Base-by-base conservation (phyloP, 2,113 vertebrate genomes). In the Trinectes maculatus region DNA sequence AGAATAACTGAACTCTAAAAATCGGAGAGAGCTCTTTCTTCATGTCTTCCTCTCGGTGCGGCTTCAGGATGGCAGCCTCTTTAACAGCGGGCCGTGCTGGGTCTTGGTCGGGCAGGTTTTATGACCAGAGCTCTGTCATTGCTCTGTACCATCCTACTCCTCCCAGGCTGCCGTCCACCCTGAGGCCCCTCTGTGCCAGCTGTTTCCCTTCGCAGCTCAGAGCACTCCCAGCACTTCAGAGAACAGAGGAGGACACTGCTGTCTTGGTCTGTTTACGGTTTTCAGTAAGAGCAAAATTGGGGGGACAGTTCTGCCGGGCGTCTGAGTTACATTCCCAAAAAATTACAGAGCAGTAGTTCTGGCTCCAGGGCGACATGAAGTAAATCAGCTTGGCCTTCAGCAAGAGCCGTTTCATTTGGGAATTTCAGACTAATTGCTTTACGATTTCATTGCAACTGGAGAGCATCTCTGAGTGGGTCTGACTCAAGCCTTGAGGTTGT, bases 31-130 rank as follows among this genome's bases (percentile, higher is more conserved):
- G 4, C 16, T 58, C 22, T 22, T 51, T 52, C 36, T 39, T 44
- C 5, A 3, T 40, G 5, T 0, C 43, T 5, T 40, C 28, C 24
- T 68, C 39, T 43, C 24, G 3, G 29, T 26, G 55, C 84, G 47
- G 72, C 56, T 52, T 53, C 31, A 37, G 51, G 8, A 34, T 44
- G 29, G 62, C 40, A 73, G 77, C 29, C 85, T 71, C 75, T 65
- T 87, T 85, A 87, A 85, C 52, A 3, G 5, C 33, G 47, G 48
- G 36, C 77, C 69, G 33, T 79, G 83, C 77, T 65, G 62, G 78
- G 81, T 88, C 84, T 87, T 89, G 87, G 88, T 79, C 29, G 72
- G 85, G 80, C 88, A 90, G 74, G 87, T 91, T 91, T 89, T 87
- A 89, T 79, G 82, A 82, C 77, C 77, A 53, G 0, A 57, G 63